Evolutionary conservation across 2,888 invertebrate species (phyloP).

Genomic region (Hirtodrosophila duncani): DNA sequence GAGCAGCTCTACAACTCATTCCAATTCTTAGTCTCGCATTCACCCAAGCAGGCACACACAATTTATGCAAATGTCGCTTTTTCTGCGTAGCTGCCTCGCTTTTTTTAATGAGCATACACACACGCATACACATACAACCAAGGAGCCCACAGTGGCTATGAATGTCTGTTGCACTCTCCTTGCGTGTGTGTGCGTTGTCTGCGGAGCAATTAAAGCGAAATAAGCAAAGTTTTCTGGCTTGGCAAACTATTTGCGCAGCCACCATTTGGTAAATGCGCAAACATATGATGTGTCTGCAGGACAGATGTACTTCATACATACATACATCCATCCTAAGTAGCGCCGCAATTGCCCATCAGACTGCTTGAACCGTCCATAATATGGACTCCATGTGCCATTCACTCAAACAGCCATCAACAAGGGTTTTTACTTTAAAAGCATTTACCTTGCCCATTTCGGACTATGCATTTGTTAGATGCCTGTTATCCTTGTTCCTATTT

Average conservation of each 20-base stretch:
- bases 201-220: slow-evolving; percentile 63
- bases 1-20: slow-evolving; percentile 10
- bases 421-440: slow-evolving; percentile 31
- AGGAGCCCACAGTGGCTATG: slow-evolving; percentile 26
- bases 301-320: slow-evolving; percentile 4
- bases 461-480: slow-evolving; percentile 17
- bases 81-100: slow-evolving; percentile 63
- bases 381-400: slow-evolving; percentile 37
- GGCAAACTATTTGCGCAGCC: slow-evolving; percentile 35
- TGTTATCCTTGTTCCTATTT: slow-evolving; percentile 57
- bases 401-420: slow-evolving; percentile 29
- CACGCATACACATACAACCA: neutral
- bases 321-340: no score
- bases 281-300: neutral
- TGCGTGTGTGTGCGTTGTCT: slow-evolving; percentile 13
- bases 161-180: neutral
- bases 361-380: no score
- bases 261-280: neutral
- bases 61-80: slow-evolving; percentile 65
- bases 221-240: slow-evolving; percentile 38
- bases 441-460: neutral
- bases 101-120: slow-evolving; percentile 64
- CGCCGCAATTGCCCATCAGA: no score
- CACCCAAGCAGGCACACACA: slow-evolving; percentile 13
- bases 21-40: slow-evolving; percentile 8